Conservation (phyloP, 2,113 vertebrate genomes). For the Clarias macrocephalus region DNA sequence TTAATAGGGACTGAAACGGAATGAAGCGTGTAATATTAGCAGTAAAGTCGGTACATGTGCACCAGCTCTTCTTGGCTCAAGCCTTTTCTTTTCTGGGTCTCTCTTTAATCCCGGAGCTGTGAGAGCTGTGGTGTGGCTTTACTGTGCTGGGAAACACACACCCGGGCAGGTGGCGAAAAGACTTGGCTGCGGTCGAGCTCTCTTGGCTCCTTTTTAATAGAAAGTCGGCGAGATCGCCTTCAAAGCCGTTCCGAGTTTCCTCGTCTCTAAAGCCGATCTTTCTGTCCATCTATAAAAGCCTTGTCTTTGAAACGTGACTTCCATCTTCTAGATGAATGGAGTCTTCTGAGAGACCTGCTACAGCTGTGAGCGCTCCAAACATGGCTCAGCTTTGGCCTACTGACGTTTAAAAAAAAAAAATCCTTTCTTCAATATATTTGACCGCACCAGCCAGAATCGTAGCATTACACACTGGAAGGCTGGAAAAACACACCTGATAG, state of each 20-base stretch:
- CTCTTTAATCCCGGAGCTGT: conserved; percentile 7
- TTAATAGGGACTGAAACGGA: not conserved
- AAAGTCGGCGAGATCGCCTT: conserved; percentile 7
- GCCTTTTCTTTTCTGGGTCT: not conserved
- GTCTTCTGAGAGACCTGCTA: conserved; percentile 10
- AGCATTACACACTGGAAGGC: conserved; percentile 15
- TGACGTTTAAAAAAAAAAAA: not conserved
- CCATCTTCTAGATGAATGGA: conserved; percentile 35
- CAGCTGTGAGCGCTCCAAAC: not conserved
- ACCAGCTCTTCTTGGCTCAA: not conserved
- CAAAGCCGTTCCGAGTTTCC: conserved; percentile 32
- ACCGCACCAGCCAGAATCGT: not conserved
- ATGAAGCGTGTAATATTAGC: not conserved
- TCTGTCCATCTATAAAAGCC: conserved; percentile 30
- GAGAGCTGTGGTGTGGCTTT: conserved; percentile 26
- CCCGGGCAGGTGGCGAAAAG: conserved; percentile 18
- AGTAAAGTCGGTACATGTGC: not conserved
- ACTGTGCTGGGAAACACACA: conserved; percentile 45
- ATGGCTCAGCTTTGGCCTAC: not conserved
- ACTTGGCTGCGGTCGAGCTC: conserved; percentile 12
- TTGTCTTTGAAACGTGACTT: conserved; percentile 44
- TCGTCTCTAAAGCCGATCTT: conserved; percentile 29
- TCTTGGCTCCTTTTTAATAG: conserved; percentile 29
- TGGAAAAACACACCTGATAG: not conserved
- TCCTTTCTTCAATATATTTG: conserved; percentile 3